A percentile compares a stretch with the other conserved stretches of the same genome.
phyloP scores from a whole-genome alignment of 2,797 vertebrate species.

The Eleutherodactylus coqui region DNA sequence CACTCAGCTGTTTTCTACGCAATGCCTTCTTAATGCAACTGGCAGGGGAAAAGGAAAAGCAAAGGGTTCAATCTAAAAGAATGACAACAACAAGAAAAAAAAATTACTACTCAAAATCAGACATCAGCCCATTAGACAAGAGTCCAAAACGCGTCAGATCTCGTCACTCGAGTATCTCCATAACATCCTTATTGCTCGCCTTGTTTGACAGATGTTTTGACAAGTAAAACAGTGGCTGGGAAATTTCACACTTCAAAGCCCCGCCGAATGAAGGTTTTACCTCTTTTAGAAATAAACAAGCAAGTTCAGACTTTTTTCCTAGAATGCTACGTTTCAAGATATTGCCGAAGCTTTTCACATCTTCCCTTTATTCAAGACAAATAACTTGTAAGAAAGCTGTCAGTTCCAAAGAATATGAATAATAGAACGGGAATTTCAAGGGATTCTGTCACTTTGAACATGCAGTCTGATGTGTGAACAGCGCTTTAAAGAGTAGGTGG shows the following conservation, averaged over 20 bases:
- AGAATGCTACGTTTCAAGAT: background rate
- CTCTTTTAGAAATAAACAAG: slow-evolving; percentile 8
- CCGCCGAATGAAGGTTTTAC: slow-evolving; percentile 32
- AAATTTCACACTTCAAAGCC: slow-evolving; percentile 31
- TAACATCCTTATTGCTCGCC: slow-evolving; percentile 40
- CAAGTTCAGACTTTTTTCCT: background rate
- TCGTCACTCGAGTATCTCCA: slow-evolving; percentile 11
- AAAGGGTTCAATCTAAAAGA: slow-evolving; percentile 4
- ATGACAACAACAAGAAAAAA: slow-evolving; percentile 14
- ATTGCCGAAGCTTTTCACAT: background rate
- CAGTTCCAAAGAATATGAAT: background rate
- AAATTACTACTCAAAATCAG: slow-evolving; percentile 32
- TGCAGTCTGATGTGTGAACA: no score
- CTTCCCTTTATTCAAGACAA: background rate
- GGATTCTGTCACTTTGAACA: no score
- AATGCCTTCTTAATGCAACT: background rate
- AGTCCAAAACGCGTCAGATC: background rate
- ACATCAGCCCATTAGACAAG: slow-evolving; percentile 28
- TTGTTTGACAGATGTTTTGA: slow-evolving; percentile 59
- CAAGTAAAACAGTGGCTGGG: slow-evolving; percentile 37
- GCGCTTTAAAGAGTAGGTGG: no score
- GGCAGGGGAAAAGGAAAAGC: slow-evolving; percentile 2
- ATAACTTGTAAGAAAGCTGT: background rate
- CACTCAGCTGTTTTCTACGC: background rate
- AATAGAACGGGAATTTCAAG: no score